Base-by-base conservation (phyloP, 1,140 invertebrate genomes). In the Drosophila sp. region DNA sequence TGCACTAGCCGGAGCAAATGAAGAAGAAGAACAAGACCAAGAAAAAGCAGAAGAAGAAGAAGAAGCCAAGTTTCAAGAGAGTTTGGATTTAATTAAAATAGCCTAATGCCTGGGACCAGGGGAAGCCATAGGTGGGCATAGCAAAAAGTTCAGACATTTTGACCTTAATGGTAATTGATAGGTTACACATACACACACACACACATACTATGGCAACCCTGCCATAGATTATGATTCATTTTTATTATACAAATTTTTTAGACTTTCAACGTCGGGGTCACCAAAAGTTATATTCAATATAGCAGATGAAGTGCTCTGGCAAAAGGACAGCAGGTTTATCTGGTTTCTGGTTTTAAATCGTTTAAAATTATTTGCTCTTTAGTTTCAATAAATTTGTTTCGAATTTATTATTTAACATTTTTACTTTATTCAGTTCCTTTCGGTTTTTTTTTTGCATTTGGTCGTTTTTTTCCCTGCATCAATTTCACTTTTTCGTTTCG, bases 41-140 rank as follows among this genome's bases (percentile, higher is more conserved):
- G 50, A 55, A 25, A 10, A 58, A 35, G 6, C 11, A 17, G 11
- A 2, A 27, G 23, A 50, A 50, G 23, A 57, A n/a, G 11, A 30
- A 58, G 56, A 58, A 58, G 56, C 32, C 56, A 50, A 50, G 44
- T 58, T 58, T 38, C 23, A 8, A 44, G 38, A 35, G 30, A 69
- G 50, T 63, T 29, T 60, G 47, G 83, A 73, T 87, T 87, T 87
- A 87, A 87, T 87, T 87, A 87, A 87, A 83, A 70, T 55, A 27
- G 54, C 72, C 57, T 63, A 60, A 50, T 57, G 40, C 41, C 41
- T 29, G 30, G 33, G 0, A 40, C 23, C 40, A 35, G 27, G 41
- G 35, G 54, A 44, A 60, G 65, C 56, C 65, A 60, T 63, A 63
- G 61, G 61, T 63, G 61, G 61, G 41, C 61, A 17, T 17, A 11